Base-by-base conservation (phyloP, 1,140 invertebrate species). In the Homalodisca vitripennis region DNA sequence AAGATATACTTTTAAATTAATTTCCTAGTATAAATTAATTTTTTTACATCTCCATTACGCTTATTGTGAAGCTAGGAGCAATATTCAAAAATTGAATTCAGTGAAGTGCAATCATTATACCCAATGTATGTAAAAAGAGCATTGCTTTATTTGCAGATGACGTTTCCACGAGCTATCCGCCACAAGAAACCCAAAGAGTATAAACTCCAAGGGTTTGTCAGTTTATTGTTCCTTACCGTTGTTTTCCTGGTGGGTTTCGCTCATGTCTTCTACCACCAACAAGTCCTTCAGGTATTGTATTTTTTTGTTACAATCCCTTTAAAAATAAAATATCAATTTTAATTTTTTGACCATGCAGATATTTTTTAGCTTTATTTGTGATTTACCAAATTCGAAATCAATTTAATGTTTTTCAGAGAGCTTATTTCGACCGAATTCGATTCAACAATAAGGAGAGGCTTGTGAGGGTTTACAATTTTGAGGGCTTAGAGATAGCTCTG, bases 401-500 rank as follows among this genome's bases (percentile, higher is more conserved):
- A n/a, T n/a, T n/a, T n/a, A n/a, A 53, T 69, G 66, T 65, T 17
- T 76, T 76, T 48, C 87, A 92, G 72, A 85, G 87, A 75, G 89
- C 90, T 0, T 93, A 94, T 78, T 94, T 93, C 76, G 86, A 92
- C 41, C 88, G 87, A 75, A 89, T 94, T 47, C 88, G 92, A 75
- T 93, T 95, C 80, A 92, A 91, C 73, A 89, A 92, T 71, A 87
- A 88, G 3, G 88, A 92, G 74, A 81, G 92, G 67, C 78, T 88
- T n/a, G 84, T 94, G 69, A 85, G 86, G 73, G 85, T 94, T 17
- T 89, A 86, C 71, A 90, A 88, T 74, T 83, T 82, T 22, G 84
- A 87, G 13, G 89, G 90, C 0, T 79, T 84, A 2, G 89, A 92
- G 76, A 87, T 93, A 51, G 82, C 94, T 27, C 82, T 84, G 13